Evolutionary conservation across 2,888 invertebrate species (phyloP), one percentile per base, ranked within the genome.

Genomic region (Synergus laeviventris): DNA sequence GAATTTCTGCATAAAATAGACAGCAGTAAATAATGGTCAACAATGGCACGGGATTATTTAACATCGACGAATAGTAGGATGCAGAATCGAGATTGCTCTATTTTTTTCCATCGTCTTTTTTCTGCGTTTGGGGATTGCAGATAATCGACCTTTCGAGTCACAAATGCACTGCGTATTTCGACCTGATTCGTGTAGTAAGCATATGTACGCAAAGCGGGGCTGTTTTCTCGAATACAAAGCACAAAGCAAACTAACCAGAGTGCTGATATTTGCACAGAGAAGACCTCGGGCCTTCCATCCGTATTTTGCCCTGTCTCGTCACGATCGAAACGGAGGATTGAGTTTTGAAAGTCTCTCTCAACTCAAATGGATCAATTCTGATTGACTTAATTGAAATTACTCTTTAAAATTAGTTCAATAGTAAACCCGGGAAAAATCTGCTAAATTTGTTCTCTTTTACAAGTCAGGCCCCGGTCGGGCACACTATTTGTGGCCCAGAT

Each of bases 201-300:
- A 74, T 77, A 75, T 74, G 80, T 82, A 82, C 82, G 80, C 76
- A 76, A 78, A 79, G 78, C 75, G 64, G 77, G 76, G 77, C 80
- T 80, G 83, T 86, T 87, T 83, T 80, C 84, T 75, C 74, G 77
- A 66, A 79, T 84, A 85, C 83, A 82, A 85, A 85, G 85, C 83
- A 86, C 86, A 85, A 87, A 86, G 84, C 81, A 83, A 79, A 81
- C 80, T 74, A 66, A 76, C 76, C 79, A 80, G 82, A 82, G 84
- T 74, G 80, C 82, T 81, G 83, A 86, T 86, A 86, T 84, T 85
- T 85, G 78, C 78, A 78, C 73, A 79, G 75, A 49, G 78, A 75
- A 78, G 78, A 77, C 74, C 64, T 11, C 56, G 73, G 18, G 39
- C 66, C 77, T 81, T 78, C 66, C 75, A 77, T 81, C 81, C 81